Conservation (phyloP, 2,888 invertebrate genomes). For the Dendrolimus houi region DNA sequence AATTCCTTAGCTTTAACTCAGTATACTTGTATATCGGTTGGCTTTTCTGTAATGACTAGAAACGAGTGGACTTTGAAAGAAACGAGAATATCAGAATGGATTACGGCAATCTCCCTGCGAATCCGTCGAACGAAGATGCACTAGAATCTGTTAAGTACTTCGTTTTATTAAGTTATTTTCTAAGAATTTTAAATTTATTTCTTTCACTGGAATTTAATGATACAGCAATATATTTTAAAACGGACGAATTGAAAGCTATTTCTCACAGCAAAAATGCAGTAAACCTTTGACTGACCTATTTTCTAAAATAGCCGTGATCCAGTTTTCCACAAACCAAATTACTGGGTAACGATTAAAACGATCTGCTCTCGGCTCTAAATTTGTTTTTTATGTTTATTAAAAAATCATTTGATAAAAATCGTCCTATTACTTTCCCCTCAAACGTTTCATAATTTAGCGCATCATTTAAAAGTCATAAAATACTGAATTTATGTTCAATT, state of each 20-base stretch:
- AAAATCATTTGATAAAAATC: background rate
- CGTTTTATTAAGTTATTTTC: background rate
- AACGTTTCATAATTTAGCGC: background rate
- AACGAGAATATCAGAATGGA: conserved; percentile 54
- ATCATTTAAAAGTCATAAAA: background rate
- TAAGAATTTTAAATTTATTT: background rate
- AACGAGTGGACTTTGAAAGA: conserved; percentile 62
- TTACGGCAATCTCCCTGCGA: conserved; percentile 46
- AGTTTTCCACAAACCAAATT: background rate
- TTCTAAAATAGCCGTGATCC: background rate
- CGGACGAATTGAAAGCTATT: background rate
- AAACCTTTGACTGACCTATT: background rate
- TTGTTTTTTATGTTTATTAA: background rate
- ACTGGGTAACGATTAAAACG: background rate
- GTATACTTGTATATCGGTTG: conserved; percentile 49
- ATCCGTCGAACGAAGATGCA: conserved; percentile 30
- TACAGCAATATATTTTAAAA: background rate
- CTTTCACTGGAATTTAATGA: background rate
- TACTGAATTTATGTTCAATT: background rate
- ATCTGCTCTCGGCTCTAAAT: background rate
- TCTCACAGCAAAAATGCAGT: background rate
- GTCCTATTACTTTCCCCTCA: background rate
- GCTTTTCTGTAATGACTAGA: conserved; percentile 60
- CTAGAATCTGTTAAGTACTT: conserved; percentile 8
- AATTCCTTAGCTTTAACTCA: conserved; percentile 13